Evolutionary conservation across 2,113 vertebrate species (phyloP).

Genomic region (Dicentrarchus labrax): DNA sequence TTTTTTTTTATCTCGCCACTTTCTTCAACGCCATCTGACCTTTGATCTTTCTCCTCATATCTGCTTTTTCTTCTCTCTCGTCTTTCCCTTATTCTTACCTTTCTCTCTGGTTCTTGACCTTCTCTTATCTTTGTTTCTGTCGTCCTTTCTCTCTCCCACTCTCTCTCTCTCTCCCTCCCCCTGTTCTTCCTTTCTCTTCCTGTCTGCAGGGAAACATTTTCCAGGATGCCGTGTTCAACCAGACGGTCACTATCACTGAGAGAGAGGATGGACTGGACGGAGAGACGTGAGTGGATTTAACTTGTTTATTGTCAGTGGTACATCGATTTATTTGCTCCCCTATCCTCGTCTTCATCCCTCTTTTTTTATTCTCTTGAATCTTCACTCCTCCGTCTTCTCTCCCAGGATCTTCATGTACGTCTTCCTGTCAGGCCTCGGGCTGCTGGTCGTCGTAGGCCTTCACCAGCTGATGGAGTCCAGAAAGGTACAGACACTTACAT

Average conservation of each 20-base stretch:
- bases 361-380: neutral
- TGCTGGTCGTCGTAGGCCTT: conserved; percentile 92
- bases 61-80: too few relatives aligned
- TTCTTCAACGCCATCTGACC: neutral
- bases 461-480: conserved; percentile 97
- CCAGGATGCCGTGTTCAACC: conserved; percentile 99
- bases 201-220: conserved; percentile 91
- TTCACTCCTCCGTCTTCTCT: conserved; percentile 15
- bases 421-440: conserved; percentile 95
- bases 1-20: neutral
- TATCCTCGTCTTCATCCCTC: neutral
- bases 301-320: neutral
- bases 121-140: neutral
- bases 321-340: neutral
- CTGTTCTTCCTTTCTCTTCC: neutral
- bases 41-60: neutral
- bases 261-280: conserved; percentile 96
- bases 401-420: conserved; percentile 97
- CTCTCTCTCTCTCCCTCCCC: too few relatives aligned
- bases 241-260: conserved; percentile 97
- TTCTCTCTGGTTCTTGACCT: neutral
- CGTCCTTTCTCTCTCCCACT: too few relatives aligned
- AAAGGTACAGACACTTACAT: conserved; percentile 86
- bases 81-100: neutral
- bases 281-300: conserved; percentile 90